Base-by-base conservation (phyloP, 1,140 invertebrate genomes). In the Halyomorpha halys region DNA sequence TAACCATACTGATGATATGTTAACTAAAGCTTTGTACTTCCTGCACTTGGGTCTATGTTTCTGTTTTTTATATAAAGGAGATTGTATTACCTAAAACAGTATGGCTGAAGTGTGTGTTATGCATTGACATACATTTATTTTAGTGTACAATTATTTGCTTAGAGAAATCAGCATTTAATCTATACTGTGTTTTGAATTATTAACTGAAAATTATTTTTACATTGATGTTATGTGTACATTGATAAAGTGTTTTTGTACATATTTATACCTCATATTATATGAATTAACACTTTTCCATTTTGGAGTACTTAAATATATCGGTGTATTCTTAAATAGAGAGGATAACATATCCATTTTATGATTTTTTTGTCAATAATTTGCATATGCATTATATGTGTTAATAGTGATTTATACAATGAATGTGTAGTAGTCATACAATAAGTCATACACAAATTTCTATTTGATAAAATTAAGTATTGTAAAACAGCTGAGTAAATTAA, bases 141-240 rank as follows among this genome's bases (percentile, higher is more conserved):
- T 65, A 59, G 63, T 45, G n/a, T 59, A 65, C 34, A 25, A 44
- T 49, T 47, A 56, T 65, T 39, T 65, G 63, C 63, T 65, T 65
- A 65, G 63, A 53, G 59, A 62, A 62, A 51, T 51, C 44, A 62
- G 18, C 16, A 51, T 27, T 49, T 49, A 39, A 21, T 47, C 49
- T 49, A 51, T 34, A 25, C 27, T 30, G 51, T 63, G 19, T 59
- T 65, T 47, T 61, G 59, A 61, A 34, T 65, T 44, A 64, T 39
- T 63, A 64, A 30, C 27, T 51, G 59, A 49, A 61, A 65, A 65
- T 61, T 65, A 65, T 65, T 65, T 65, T 65, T 65, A 61, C 64
- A 65, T 59, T 21, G 51, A 65, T 63, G 51, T 44, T 45, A 61
- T 34, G 23, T 65, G 64, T 65, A 65, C 64, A 65, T 65, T 65